Conservation (phyloP, 37 sponge, comb jelly and placozoan species). For the Agelas oroides region DNA sequence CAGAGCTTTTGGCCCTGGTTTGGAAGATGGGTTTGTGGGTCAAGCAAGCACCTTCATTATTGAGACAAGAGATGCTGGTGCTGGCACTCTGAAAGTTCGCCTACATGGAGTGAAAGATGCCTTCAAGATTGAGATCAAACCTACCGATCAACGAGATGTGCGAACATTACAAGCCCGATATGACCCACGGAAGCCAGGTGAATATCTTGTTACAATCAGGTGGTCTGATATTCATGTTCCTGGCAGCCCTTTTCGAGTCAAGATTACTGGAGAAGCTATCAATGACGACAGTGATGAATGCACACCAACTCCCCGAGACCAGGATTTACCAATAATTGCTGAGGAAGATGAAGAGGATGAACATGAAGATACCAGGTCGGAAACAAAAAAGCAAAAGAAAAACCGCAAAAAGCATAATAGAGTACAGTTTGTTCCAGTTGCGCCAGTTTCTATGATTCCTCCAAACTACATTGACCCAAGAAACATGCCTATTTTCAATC, state of each 20-base stretch:
- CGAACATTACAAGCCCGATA: constrained; percentile 81
- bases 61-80: constrained; percentile 81
- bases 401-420: not conserved
- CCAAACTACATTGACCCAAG: not conserved
- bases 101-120: constrained; percentile 83
- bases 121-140: constrained; percentile 84
- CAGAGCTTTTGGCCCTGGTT: constrained; percentile 76
- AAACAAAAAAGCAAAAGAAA: not conserved
- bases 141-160: constrained; percentile 51
- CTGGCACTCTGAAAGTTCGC: constrained; percentile 69
- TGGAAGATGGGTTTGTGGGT: constrained; percentile 75
- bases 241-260: constrained; percentile 63
- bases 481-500: not conserved
- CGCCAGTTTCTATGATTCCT: not conserved
- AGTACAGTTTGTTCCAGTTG: not conserved
- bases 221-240: constrained; percentile 87
- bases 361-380: not conserved
- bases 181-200: constrained; percentile 76
- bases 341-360: constrained; percentile 27
- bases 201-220: constrained; percentile 84
- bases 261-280: constrained; percentile 16
- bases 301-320: not conserved
- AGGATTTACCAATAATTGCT: not conserved
- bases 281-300: not conserved
- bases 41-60: constrained; percentile 59